These are phyloP conservation scores for Tiliacea citrago DNA, from an alignment of 2,888 invertebrate genomes.

Conservation along the genomic window DNA sequence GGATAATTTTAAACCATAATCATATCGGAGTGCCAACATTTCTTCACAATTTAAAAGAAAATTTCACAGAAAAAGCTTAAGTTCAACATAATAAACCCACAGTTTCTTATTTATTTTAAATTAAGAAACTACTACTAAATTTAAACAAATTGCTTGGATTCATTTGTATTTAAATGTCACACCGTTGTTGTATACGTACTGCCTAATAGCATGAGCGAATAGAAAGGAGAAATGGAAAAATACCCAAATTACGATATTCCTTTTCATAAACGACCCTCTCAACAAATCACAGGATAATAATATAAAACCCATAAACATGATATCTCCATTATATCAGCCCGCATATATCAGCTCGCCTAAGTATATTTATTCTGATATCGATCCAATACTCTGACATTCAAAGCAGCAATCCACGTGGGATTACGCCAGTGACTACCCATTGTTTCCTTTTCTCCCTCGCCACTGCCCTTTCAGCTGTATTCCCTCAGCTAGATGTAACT, in stretches of 20 bases:
- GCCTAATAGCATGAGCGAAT: constrained; percentile 14
- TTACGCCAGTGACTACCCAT: constrained; percentile 65
- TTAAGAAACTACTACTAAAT: not conserved
- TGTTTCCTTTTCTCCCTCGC: constrained; percentile 65
- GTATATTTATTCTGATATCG: constrained; percentile 58
- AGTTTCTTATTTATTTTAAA: not conserved
- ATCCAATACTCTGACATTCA: constrained; percentile 60
- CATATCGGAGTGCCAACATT: too few relatives aligned
- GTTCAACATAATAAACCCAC: not conserved
- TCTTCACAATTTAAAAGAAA: not conserved
- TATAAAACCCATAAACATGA: constrained; percentile 56
- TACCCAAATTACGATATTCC: constrained; percentile 27
- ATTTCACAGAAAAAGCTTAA: not conserved
- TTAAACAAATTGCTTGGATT: too few relatives aligned
- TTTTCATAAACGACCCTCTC: constrained; percentile 37
- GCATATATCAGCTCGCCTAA: constrained; percentile 40
- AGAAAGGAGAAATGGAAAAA: constrained; percentile 17
- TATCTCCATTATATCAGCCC: constrained; percentile 54
- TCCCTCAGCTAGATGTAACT: constrained; percentile 65
- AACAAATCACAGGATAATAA: constrained; percentile 49
- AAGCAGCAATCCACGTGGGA: constrained; percentile 66
- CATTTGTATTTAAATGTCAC: not conserved
- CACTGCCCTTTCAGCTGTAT: constrained; percentile 75
- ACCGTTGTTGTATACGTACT: not conserved
- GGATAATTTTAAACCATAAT: too few relatives aligned